These are phyloP conservation scores for Parasteatoda lunata DNA, from an alignment of 2,888 invertebrate genomes.

Conservation along the genomic window DNA sequence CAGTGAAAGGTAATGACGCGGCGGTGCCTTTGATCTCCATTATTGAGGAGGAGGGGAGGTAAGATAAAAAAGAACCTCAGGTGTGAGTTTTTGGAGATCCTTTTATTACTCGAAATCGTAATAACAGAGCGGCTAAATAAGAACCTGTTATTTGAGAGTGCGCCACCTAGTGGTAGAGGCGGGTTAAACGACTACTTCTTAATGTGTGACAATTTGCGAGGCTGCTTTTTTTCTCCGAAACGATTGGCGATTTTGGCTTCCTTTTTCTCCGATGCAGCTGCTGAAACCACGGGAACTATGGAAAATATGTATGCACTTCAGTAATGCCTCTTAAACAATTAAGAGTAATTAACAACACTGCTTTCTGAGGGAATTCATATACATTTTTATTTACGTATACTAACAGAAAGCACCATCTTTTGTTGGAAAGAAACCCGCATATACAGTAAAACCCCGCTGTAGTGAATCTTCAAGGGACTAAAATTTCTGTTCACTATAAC, in stretches of 20 bases:
- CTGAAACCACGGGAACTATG: too few species aligned
- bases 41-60: constrained; percentile 4
- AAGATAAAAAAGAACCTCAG: constrained; percentile 35
- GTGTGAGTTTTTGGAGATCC: constrained; percentile 58
- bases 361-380: too few species aligned
- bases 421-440: too few species aligned
- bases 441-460: too few species aligned
- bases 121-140: constrained; percentile 60
- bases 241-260: constrained; percentile 33
- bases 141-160: constrained; percentile 57
- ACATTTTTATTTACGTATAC: too few species aligned
- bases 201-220: constrained; percentile 66
- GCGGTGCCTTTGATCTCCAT: constrained; percentile 62
- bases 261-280: not conserved
- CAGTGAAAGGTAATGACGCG: constrained; percentile 44
- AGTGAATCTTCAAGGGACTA: too few species aligned
- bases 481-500: too few species aligned
- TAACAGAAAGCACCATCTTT: too few species aligned
- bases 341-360: too few species aligned
- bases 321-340: too few species aligned
- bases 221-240: constrained; percentile 7
- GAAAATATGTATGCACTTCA: too few species aligned
- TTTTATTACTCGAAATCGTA: constrained; percentile 65
- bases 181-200: constrained; percentile 65
- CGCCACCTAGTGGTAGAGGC: constrained; percentile 68